Conservation (phyloP, 2,888 invertebrate species). For the Andrena bicolor region DNA sequence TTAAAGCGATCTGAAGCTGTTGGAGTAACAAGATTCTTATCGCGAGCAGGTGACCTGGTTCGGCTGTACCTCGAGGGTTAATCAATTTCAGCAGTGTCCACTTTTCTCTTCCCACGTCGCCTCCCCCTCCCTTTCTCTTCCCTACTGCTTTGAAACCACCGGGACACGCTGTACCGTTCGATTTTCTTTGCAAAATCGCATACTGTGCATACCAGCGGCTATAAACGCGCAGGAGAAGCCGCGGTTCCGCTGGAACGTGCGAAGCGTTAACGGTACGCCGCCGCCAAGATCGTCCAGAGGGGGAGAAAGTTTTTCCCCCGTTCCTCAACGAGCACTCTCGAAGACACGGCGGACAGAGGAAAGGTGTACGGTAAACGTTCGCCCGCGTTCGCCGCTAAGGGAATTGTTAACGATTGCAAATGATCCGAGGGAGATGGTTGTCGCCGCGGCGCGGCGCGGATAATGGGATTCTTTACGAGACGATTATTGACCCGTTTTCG, state of each 20-base stretch:
- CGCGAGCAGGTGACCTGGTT: conserved; percentile 18
- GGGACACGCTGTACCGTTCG: conserved; percentile 44
- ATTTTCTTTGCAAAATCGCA: conserved; percentile 49
- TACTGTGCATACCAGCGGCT: conserved; percentile 44
- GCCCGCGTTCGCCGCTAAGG: conserved; percentile 23
- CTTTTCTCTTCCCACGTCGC: conserved; percentile 14
- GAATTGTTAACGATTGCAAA: conserved; percentile 69
- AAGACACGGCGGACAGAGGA: neutral
- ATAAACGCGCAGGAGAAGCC: conserved; percentile 30
- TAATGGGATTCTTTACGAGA: conserved; percentile 73
- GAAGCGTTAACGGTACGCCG: conserved; percentile 37
- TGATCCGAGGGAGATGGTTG: conserved; percentile 61
- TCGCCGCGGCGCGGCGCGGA: conserved; percentile 49
- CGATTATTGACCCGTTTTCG: conserved; percentile 75
- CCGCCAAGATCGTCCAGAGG: neutral
- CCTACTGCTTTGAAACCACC: neutral
- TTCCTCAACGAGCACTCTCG: neutral
- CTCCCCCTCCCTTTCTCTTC: neutral
- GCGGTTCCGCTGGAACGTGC: conserved; percentile 12
- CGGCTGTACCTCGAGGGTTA: conserved; percentile 20
- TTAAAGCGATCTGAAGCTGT: too few relatives aligned
- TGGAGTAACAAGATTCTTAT: neutral
- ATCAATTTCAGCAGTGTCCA: conserved; percentile 36
- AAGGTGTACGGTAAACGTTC: neutral
- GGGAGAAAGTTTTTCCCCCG: neutral